Percentiles rank a stretch among this genome's conserved stretches.
These are phyloP conservation scores for Enteromius thamalakanensis DNA, from an alignment of 2,797 vertebrate genomes.

Conservation along the genomic window DNA sequence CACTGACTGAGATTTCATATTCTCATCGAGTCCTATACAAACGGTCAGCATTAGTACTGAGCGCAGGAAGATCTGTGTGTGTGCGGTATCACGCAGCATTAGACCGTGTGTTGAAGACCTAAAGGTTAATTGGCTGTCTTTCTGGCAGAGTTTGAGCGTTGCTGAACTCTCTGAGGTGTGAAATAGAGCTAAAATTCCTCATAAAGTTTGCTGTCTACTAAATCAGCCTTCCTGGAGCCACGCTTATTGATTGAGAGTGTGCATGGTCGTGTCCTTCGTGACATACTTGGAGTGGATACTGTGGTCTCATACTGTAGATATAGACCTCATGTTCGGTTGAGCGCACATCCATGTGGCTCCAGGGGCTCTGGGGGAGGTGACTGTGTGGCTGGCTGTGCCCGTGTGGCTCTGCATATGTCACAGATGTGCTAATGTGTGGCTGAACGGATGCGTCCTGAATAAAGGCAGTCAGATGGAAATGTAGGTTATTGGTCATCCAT, in stretches of 20 bases:
- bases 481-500: constrained; percentile 72
- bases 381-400: background rate
- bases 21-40: background rate
- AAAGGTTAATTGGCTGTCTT: constrained; percentile 72
- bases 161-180: constrained; percentile 59
- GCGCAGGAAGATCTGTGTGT: background rate
- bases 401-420: constrained; percentile 55
- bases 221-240: constrained; percentile 26
- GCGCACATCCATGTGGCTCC: constrained; percentile 15
- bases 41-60: constrained; percentile 11
- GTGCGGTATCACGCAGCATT: constrained; percentile 21
- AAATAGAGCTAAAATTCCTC: constrained; percentile 62
- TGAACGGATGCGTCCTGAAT: constrained; percentile 56
- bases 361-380: constrained; percentile 33
- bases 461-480: constrained; percentile 68
- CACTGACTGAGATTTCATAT: constrained; percentile 3
- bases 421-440: constrained; percentile 64
- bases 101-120: constrained; percentile 50
- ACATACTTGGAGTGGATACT: constrained; percentile 19
- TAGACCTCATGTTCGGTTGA: constrained; percentile 6
- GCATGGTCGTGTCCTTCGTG: background rate
- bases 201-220: constrained; percentile 49
- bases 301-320: constrained; percentile 13
- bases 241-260: background rate
- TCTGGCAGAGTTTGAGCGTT: constrained; percentile 55